These are phyloP conservation scores for Urosaurus nigricauda DNA, from an alignment of 2,797 vertebrate genomes.

Conservation along the genomic window DNA sequence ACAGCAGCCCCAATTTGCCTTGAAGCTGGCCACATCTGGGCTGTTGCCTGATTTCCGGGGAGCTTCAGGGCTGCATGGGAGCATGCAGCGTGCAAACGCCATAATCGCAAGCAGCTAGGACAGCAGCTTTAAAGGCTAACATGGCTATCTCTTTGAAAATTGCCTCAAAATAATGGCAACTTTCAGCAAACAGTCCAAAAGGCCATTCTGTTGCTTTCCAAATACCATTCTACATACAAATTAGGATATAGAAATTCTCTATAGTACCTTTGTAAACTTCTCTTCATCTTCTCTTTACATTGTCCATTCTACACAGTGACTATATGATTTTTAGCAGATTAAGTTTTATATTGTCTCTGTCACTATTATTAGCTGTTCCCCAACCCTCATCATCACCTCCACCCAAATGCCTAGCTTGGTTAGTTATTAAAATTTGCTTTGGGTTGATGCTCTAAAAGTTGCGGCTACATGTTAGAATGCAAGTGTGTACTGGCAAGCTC, in stretches of 20 bases:
- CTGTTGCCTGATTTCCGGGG: too few species aligned
- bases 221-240: neutral
- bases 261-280: neutral
- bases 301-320: neutral
- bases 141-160: neutral
- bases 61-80: too few species aligned
- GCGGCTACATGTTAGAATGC: slow-evolving; percentile 2
- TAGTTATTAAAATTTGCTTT: slow-evolving; percentile 6
- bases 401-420: neutral
- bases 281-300: neutral
- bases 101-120: too few species aligned
- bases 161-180: neutral
- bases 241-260: neutral
- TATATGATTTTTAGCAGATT: neutral
- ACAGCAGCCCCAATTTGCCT: too few species aligned
- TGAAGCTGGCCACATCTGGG: too few species aligned
- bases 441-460: neutral
- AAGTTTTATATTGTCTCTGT: neutral
- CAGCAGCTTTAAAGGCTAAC: too few species aligned
- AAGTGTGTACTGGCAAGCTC: slow-evolving; percentile 35
- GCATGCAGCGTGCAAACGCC: too few species aligned
- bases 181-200: neutral
- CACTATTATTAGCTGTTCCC: neutral
- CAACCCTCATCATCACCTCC: slow-evolving; percentile 17
- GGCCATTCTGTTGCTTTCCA: neutral